Conservation (phyloP, 2,113 vertebrate species). For the Rynchops niger region DNA sequence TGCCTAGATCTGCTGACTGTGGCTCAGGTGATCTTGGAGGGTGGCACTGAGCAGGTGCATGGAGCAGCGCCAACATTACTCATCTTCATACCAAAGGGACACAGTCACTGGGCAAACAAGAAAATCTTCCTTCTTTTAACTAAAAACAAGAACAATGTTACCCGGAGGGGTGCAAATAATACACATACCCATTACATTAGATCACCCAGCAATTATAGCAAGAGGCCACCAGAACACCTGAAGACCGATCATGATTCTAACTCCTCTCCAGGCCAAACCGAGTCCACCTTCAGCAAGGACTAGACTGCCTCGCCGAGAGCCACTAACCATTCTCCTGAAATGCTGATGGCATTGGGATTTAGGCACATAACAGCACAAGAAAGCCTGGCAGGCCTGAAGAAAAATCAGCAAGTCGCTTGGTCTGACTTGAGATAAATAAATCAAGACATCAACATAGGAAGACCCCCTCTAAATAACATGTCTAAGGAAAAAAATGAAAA, state of each 20-base stretch:
- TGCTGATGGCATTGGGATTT: accelerated
- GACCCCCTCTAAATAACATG: neutral
- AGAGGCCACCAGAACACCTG: neutral
- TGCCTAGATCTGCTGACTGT: constrained; percentile 14
- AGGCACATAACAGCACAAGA: neutral
- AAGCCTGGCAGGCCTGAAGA: neutral
- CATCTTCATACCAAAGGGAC: constrained; percentile 73
- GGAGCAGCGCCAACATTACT: constrained; percentile 68
- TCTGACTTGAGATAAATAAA: neutral
- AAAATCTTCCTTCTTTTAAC: constrained; percentile 61
- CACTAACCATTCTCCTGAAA: neutral
- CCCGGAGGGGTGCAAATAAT: constrained; percentile 22
- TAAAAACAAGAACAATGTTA: constrained; percentile 57
- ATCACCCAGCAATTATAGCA: neutral
- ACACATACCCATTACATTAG: neutral
- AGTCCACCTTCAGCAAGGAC: neutral
- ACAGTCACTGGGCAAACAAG: constrained; percentile 68
- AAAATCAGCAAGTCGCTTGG: neutral
- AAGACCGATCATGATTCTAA: neutral
- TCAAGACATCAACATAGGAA: neutral
- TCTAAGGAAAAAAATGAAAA: neutral
- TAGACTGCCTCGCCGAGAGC: accelerated
- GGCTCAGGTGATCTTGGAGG: constrained; percentile 63
- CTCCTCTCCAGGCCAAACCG: accelerated
- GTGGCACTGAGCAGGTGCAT: constrained; percentile 79